Percentiles rank a stretch among this genome's conserved stretches.
These are phyloP conservation scores for Guaruba guarouba DNA, from an alignment of 2,113 vertebrate species.

Conservation along the genomic window DNA sequence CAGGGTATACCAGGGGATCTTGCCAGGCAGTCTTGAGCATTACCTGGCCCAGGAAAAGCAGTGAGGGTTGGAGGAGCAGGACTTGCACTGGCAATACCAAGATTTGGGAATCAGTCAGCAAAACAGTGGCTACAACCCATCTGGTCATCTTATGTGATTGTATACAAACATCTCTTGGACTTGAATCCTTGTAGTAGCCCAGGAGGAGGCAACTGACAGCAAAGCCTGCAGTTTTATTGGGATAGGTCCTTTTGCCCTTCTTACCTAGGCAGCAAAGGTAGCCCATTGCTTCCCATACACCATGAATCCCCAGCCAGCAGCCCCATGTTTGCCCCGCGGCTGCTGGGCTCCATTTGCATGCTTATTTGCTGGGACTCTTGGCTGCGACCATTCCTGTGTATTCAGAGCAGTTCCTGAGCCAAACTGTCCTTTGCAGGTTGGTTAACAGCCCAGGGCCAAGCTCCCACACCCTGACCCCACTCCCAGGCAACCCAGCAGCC, in stretches of 20 bases:
- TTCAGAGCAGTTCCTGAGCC: not conserved
- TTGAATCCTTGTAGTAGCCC: not conserved
- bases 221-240: not conserved
- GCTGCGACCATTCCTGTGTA: accelerated
- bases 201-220: not conserved
- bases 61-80: not conserved
- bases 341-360: accelerated
- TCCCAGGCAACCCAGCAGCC: not conserved
- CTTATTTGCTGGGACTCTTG: accelerated
- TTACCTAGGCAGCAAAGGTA: not conserved
- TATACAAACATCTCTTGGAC: not conserved
- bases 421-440: not conserved
- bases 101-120: not conserved
- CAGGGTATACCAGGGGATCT: not conserved
- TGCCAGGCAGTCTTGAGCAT: not conserved
- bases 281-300: accelerated
- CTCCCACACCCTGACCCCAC: not conserved
- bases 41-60: not conserved
- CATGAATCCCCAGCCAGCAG: not conserved
- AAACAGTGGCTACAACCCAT: not conserved
- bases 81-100: not conserved
- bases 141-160: not conserved
- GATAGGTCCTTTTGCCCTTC: not conserved
- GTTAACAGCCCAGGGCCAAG: not conserved
- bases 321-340: not conserved